Evolutionary conservation across 2,888 invertebrate genomes (phyloP), one percentile per base, ranked within the genome.

Genomic region (Mesochorus sp.): DNA sequence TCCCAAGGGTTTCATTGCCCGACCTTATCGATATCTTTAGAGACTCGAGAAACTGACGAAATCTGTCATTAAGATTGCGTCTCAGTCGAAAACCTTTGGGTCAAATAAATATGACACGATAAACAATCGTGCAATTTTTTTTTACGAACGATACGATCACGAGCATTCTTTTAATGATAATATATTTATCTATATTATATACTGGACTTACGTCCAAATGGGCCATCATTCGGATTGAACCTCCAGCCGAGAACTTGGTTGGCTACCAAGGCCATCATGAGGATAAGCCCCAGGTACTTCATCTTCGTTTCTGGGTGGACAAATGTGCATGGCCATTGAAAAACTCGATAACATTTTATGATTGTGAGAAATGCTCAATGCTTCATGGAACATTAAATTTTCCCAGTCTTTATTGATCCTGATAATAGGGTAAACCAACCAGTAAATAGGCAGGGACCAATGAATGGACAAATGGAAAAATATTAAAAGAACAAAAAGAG

Each of bases 1-100:
- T 44, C 10, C 83, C 83, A 0, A 82, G n/a, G 0, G 59, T 53
- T 0, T 21, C 5, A 14, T 85, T 71, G 42, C 88, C 89, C 0
- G 75, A 64, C 6, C 85, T 84, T 4, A 89, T 59, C 0, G 76
- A n/a, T 0, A 3, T 1, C 1, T 59, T 76, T 0, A 86, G 55
- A 3, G 72, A 79, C 2, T 81, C 68, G 8, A 80, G 31, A 37
- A 79, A 80, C 3, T 31, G 8, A 0, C 42, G 17, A 8, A 81
- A 57, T 17, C 61, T 70, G 10, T 72, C 57, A 28, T 1, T 39
- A 1, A 47, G 3, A 21, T 28, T 12, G 1, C 71, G 59, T n/a
- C 0, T 34, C 1, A 6, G 14, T 31, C 14, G 10, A 0, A 1
- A 12, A 14, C 37, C 68, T 73, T 47, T n/a, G 19, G 34, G n/a